Evolutionary conservation across 2,888 invertebrate genomes (phyloP).

Genomic region (Trichogramma evanescens): DNA sequence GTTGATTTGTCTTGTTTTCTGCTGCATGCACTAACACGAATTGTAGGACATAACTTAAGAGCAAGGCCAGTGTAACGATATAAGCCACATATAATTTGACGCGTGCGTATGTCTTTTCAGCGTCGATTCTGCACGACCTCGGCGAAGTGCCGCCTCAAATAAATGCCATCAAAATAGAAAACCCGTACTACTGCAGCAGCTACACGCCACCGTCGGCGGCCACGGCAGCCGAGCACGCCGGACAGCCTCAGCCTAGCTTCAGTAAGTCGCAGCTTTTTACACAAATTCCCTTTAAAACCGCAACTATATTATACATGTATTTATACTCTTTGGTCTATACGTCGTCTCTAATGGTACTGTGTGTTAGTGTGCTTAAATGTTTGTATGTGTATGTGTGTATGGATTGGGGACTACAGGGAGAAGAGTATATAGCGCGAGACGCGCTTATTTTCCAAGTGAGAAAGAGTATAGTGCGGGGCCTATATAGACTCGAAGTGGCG

Average conservation of each 20-base stretch:
- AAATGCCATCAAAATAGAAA: slow-evolving; percentile 75
- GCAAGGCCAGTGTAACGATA: too few species aligned
- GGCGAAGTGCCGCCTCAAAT: slow-evolving; percentile 67
- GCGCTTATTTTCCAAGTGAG: too few species aligned
- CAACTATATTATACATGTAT: not conserved
- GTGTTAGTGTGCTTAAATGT: not conserved
- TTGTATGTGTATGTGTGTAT: too few species aligned
- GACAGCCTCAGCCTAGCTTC: slow-evolving; percentile 47
- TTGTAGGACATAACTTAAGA: too few species aligned
- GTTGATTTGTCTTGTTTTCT: too few species aligned
- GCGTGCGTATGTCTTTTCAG: slow-evolving; percentile 53
- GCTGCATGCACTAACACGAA: too few species aligned
- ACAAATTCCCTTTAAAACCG: not conserved
- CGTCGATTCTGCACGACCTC: slow-evolving; percentile 89
- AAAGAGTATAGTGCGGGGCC: too few species aligned
- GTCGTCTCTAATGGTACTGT: slow-evolving; percentile 10
- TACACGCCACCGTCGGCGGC: slow-evolving; percentile 65
- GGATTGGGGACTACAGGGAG: too few species aligned
- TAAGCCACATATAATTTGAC: not conserved
- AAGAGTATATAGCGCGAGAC: too few species aligned
- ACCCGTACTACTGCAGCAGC: slow-evolving; percentile 74
- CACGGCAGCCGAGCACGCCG: slow-evolving; percentile 48
- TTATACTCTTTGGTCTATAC: slow-evolving; percentile 9
- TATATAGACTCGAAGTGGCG: too few species aligned
- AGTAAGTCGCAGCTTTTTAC: slow-evolving; percentile 37